phyloP scores from a whole-genome alignment of 2,888 invertebrate genomes.

The Cepaea hortensis region DNA sequence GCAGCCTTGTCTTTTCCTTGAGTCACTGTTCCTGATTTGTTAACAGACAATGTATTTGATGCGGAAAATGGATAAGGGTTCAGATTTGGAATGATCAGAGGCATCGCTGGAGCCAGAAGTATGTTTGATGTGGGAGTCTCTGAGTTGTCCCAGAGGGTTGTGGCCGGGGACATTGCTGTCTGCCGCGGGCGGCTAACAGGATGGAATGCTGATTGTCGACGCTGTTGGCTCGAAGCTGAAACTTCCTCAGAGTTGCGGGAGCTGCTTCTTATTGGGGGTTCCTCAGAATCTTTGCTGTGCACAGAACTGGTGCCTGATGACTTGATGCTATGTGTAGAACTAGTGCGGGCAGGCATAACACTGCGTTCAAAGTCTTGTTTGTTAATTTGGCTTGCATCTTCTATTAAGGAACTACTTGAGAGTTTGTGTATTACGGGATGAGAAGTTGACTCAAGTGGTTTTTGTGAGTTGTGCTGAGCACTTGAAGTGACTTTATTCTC shows the following conservation, averaged over 20 bases:
- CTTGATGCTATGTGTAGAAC: conserved; percentile 5
- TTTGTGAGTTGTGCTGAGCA: conserved; percentile 2
- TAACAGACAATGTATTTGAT: neutral
- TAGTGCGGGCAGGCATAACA: neutral
- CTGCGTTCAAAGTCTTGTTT: conserved; percentile 20
- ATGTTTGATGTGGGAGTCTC: conserved; percentile 60
- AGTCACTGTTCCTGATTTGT: neutral
- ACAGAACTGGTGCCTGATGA: neutral
- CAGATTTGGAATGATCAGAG: conserved; percentile 52
- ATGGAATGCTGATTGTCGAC: conserved; percentile 59
- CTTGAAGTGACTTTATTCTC: neutral
- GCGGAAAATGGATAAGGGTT: conserved; percentile 30
- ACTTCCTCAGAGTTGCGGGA: conserved; percentile 38
- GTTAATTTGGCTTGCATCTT: conserved; percentile 37
- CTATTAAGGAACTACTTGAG: conserved; percentile 9
- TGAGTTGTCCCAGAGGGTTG: conserved; percentile 71
- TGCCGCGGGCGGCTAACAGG: conserved; percentile 58
- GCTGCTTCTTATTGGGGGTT: conserved; percentile 28
- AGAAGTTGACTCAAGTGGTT: neutral
- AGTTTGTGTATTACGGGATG: neutral
- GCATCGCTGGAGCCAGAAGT: conserved; percentile 64
- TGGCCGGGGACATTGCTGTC: conserved; percentile 71
- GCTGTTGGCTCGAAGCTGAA: neutral
- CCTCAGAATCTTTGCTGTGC: neutral
- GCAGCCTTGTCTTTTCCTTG: neutral